phyloP scores from a whole-genome alignment of 53 echinoderm and acorn worm species.

The Stichopus horrens region DNA sequence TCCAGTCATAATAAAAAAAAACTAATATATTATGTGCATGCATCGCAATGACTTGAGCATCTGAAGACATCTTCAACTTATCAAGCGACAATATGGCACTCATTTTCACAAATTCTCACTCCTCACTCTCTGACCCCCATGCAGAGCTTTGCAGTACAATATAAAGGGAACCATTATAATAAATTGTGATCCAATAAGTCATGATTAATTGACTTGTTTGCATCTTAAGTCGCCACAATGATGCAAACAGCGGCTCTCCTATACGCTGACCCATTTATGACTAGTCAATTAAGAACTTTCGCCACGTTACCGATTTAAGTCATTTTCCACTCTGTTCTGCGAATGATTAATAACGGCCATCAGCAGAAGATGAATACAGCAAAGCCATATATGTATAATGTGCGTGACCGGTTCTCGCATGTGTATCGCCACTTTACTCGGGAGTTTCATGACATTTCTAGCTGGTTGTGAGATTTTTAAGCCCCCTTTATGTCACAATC shows the following conservation, averaged over 20 bases:
- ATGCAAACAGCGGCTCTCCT: background rate
- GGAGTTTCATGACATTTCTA: constrained; percentile 33
- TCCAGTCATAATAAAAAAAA: too few species aligned
- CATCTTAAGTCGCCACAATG: background rate
- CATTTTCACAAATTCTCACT: too few species aligned
- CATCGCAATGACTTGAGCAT: too few species aligned
- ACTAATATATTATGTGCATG: too few species aligned
- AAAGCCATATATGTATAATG: constrained; percentile 11
- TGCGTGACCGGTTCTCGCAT: background rate
- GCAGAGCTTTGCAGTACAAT: too few species aligned
- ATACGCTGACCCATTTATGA: background rate
- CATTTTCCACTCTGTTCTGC: background rate
- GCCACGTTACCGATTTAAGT: background rate
- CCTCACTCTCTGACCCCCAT: background rate
- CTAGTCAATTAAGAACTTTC: background rate
- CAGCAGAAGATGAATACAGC: background rate
- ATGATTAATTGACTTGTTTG: background rate
- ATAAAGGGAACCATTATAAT: too few species aligned
- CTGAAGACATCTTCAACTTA: too few species aligned
- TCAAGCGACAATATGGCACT: too few species aligned
- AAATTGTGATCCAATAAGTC: too few species aligned
- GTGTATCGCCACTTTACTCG: constrained; percentile 15
- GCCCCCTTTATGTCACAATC: constrained; percentile 39
- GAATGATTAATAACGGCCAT: constrained; percentile 29
- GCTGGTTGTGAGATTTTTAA: constrained; percentile 26